Evolutionary conservation across 1,140 invertebrate genomes (phyloP).

Genomic region (Chlorops oryzae): DNA sequence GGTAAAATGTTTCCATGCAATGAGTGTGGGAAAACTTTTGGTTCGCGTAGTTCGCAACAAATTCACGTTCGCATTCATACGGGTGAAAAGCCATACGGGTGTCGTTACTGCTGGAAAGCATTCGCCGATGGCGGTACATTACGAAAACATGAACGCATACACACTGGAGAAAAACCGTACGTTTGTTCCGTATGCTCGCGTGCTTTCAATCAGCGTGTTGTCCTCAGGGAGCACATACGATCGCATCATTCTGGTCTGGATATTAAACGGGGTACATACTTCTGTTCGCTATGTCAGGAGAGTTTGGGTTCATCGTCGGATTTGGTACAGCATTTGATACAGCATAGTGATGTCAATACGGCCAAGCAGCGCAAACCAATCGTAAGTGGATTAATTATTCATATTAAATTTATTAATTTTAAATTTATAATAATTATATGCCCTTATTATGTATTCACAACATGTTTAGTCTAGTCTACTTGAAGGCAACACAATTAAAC

Average conservation of each 20-base stretch:
- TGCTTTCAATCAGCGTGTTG: slow-evolving; percentile 78
- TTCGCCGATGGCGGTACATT: slow-evolving; percentile 97
- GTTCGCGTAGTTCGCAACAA: slow-evolving; percentile 83
- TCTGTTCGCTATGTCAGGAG: slow-evolving; percentile 68
- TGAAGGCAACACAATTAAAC: no score
- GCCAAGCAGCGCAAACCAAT: slow-evolving; percentile 69
- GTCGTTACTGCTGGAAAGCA: slow-evolving; percentile 96
- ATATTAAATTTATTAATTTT: background rate
- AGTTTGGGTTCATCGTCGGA: slow-evolving; percentile 64
- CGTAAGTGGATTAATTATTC: slow-evolving; percentile 43
- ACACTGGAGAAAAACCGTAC: slow-evolving; percentile 94
- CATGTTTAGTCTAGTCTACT: no score
- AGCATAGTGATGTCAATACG: slow-evolving; percentile 76
- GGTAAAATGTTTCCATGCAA: slow-evolving; percentile 74
- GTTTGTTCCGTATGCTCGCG: slow-evolving; percentile 89
- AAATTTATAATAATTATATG: background rate
- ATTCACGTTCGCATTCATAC: slow-evolving; percentile 87
- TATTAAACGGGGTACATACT: slow-evolving; percentile 55
- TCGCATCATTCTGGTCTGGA: slow-evolving; percentile 75
- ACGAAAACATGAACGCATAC: slow-evolving; percentile 94
- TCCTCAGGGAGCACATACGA: slow-evolving; percentile 71
- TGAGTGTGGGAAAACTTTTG: slow-evolving; percentile 78
- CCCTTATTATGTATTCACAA: no score
- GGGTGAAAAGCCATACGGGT: slow-evolving; percentile 74
- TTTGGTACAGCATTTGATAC: slow-evolving; percentile 70